Evolutionary conservation across 2,113 vertebrate species (phyloP).

Genomic region (Eupsittula cactorum): DNA sequence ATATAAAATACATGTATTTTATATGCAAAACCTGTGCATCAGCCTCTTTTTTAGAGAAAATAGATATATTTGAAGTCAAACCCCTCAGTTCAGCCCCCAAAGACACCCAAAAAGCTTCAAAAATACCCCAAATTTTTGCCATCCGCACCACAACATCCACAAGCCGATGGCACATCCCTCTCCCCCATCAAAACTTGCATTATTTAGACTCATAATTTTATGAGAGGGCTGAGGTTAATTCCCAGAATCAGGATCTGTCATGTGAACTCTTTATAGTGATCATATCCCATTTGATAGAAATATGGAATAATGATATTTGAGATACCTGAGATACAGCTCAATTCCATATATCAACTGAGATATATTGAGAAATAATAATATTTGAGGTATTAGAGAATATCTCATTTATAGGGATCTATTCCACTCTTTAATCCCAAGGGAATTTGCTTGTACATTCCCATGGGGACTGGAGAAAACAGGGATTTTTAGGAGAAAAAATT

Average conservation of each 20-base stretch:
- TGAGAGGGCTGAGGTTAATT: neutral
- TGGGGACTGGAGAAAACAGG: fast-evolving
- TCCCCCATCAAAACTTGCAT: neutral
- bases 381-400: neutral
- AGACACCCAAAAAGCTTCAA: neutral
- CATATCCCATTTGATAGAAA: neutral
- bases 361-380: neutral
- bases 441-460: neutral
- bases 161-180: neutral
- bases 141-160: no score
- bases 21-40: neutral
- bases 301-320: neutral
- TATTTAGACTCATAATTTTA: neutral
- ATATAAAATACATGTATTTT: neutral
- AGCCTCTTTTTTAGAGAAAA: neutral
- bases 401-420: neutral
- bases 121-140: neutral
- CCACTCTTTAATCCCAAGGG: neutral
- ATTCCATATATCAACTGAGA: neutral
- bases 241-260: neutral
- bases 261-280: neutral
- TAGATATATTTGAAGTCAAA: fast-evolving
- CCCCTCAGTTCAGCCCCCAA: neutral
- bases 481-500: neutral
- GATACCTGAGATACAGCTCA: neutral